Evolutionary conservation across 2,113 vertebrate species (phyloP), one percentile per base, ranked within the genome.

Genomic region (Excalfactoria chinensis): DNA sequence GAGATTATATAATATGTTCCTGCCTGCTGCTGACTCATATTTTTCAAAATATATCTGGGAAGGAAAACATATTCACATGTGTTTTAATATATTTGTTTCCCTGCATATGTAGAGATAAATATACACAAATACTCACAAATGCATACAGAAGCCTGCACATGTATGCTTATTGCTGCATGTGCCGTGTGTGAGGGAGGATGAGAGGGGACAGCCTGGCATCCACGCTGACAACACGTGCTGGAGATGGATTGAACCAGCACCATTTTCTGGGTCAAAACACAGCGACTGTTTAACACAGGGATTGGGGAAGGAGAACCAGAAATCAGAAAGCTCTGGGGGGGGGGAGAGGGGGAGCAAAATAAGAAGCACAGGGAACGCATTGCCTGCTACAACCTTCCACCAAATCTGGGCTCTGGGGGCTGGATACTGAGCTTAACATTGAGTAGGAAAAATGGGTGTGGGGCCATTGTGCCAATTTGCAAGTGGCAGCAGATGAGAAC

Each of bases 1-100:
- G 83, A 62, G 80, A 90, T 97, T 97, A 97, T 94, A 93, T 97
- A 97, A 97, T 41, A 32, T 41, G 88, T 86, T 89, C 93, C 44
- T 82, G 90, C 80, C 73, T 76, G 89, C 94, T 94, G 95, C 87
- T 96, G 96, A 95, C 96, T 96, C 96, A 94, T 55, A 83, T 90
- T 97, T 94, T 86, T 90, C 94, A 93, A 93, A 88, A 89, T 60
- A n/a, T 80, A 88, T 69, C 59, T 60, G 76, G 87, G 93, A 94
- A 94, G 49, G 74, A 37, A 88, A 93, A 81, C 62, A 81, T 41
- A 91, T 22, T 84, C 87, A 91, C 83, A 86, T 67, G 84, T 67
- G 84, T 76, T 90, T 77, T 5, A 58, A 92, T 77, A 17, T 28
- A 4, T 22, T 51, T 48, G 56, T 28, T 69, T 59, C 62, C 71